Percentiles rank a stretch among this genome's conserved stretches.
Conservation (phyloP, 2,888 invertebrate species). For the Caenorhabditis sulstoni region DNA sequence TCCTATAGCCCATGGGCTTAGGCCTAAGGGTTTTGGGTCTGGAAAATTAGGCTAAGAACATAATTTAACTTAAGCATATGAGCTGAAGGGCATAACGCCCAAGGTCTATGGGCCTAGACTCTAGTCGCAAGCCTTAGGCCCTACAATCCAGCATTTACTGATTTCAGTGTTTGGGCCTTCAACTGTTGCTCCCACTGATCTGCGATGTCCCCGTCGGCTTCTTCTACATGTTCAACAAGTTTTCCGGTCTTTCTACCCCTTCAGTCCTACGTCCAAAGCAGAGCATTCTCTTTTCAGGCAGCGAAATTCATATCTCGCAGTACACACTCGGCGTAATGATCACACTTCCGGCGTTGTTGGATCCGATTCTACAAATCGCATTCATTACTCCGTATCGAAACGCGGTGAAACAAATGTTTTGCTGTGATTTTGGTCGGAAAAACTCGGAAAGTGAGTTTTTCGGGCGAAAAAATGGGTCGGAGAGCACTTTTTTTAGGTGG, state of each 20-base stretch:
- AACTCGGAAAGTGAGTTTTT: too few relatives aligned
- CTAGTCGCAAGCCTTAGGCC: background rate
- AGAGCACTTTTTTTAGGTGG: conserved; percentile 9
- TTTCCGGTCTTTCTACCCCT: conserved; percentile 19
- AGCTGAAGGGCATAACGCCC: background rate
- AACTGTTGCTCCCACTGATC: conserved; percentile 31
- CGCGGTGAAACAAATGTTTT: conserved; percentile 4
- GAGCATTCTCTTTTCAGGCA: conserved; percentile 20
- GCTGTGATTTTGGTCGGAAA: too few relatives aligned
- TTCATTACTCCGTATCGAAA: conserved; percentile 49
- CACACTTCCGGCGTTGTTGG: conserved; percentile 37
- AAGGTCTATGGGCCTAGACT: too few relatives aligned
- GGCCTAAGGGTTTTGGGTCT: too few relatives aligned
- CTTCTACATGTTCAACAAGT: conserved; percentile 40
- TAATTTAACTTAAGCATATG: too few relatives aligned
- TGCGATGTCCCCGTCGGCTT: conserved; percentile 37
- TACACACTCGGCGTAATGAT: conserved; percentile 38
- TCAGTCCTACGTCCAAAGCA: too few relatives aligned
- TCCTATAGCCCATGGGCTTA: too few relatives aligned
- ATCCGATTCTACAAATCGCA: conserved; percentile 47
- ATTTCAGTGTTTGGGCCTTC: conserved; percentile 35
- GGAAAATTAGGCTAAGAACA: too few relatives aligned
- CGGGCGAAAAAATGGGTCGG: too few relatives aligned
- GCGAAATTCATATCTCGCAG: conserved; percentile 31
- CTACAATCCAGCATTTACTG: background rate